Conservation (phyloP, 1,140 invertebrate genomes). For the Ooceraea biroi region DNA sequence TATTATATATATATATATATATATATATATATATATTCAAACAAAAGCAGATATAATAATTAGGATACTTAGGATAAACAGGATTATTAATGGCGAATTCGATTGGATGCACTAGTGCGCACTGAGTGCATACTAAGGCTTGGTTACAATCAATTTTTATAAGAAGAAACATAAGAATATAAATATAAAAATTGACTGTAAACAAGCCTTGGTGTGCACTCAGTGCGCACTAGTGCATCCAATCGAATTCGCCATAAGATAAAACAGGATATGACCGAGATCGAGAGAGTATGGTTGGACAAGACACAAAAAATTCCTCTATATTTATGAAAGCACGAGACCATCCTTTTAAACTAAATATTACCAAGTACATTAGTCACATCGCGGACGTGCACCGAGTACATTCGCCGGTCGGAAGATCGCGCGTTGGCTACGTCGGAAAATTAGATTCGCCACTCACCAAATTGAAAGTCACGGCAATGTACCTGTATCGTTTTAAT, state of each 20-base stretch:
- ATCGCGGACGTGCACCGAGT: constrained; percentile 56
- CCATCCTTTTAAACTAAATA: constrained; percentile 54
- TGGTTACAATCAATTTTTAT: too few relatives aligned
- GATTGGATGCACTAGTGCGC: too few relatives aligned
- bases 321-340: constrained; percentile 36
- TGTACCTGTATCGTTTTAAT: constrained; percentile 70
- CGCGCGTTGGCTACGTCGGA: constrained; percentile 42
- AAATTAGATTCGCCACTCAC: constrained; percentile 69
- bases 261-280: neutral
- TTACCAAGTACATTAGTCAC: constrained; percentile 57
- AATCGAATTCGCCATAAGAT: too few relatives aligned
- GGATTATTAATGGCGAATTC: too few relatives aligned
- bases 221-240: too few relatives aligned
- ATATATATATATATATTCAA: neutral
- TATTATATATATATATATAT: too few relatives aligned
- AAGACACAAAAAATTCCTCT: constrained; percentile 14
- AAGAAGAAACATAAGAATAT: too few relatives aligned
- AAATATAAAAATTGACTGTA: too few relatives aligned
- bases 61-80: too few relatives aligned
- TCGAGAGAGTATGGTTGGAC: neutral
- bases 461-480: constrained; percentile 75
- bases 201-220: too few relatives aligned
- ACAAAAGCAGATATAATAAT: neutral
- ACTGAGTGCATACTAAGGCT: too few relatives aligned
- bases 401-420: constrained; percentile 54